Evolutionary conservation across 2,113 vertebrate genomes (phyloP).

Genomic region (Chiloscyllium plagiosum): DNA sequence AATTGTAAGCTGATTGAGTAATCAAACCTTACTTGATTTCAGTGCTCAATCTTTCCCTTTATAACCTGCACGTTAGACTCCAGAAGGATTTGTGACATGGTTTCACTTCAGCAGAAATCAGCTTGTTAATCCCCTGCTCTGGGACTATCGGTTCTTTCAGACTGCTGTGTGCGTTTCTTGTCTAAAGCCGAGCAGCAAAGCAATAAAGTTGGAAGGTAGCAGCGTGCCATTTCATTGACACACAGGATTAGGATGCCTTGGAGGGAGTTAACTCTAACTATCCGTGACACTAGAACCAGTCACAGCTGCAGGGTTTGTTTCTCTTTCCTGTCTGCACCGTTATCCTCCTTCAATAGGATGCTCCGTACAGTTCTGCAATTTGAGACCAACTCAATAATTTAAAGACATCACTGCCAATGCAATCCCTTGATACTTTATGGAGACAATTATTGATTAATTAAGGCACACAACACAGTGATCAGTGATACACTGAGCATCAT

Average conservation of each 20-base stretch:
- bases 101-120: neutral
- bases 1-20: slow-evolving; percentile 1
- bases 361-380: neutral
- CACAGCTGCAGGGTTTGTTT: neutral
- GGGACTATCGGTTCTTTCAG: neutral
- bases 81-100: neutral
- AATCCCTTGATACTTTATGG: neutral
- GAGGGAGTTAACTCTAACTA: neutral
- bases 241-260: neutral
- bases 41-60: neutral
- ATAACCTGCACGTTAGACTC: neutral
- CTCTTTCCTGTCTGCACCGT: neutral
- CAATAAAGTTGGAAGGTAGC: neutral
- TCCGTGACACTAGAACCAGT: neutral
- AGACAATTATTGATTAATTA: neutral
- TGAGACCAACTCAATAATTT: slow-evolving; percentile 2
- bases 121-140: neutral
- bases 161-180: neutral
- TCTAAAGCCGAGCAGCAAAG: neutral
- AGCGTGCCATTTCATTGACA: neutral
- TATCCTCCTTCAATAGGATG: neutral
- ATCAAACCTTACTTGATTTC: neutral
- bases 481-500: neutral
- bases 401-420: neutral
- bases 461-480: neutral